A percentile compares a stretch with the other conserved stretches of the same genome.
Evolutionary conservation across 2,888 invertebrate species (phyloP).

Genomic region (Rotaria socialis): DNA sequence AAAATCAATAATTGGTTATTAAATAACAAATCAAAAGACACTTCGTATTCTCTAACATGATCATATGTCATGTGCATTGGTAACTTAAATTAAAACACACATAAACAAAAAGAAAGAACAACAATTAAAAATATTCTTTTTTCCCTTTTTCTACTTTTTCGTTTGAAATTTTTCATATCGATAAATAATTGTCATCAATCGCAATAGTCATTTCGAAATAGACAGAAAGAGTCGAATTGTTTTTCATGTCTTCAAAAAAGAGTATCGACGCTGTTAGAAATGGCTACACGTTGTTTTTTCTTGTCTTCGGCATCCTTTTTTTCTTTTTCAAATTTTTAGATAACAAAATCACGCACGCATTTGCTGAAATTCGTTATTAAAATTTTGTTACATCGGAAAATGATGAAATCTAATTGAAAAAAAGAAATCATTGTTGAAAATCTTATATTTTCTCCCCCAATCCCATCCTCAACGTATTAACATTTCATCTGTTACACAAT

Average conservation of each 20-base stretch:
- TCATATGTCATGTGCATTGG: background rate
- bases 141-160: background rate
- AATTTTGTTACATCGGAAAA: background rate
- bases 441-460: background rate
- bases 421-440: background rate
- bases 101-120: background rate
- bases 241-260: background rate
- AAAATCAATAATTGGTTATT: background rate
- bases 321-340: background rate
- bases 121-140: background rate
- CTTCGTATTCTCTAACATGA: background rate
- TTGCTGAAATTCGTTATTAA: background rate
- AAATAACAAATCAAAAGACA: background rate
- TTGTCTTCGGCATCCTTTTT: background rate
- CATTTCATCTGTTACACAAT: background rate
- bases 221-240: background rate
- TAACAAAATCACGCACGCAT: background rate
- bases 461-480: background rate
- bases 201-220: background rate
- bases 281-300: background rate
- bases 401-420: background rate
- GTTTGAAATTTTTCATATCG: too few species aligned
- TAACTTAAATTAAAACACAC: background rate
- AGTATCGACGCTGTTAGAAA: background rate
- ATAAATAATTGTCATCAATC: background rate